phyloP scores from a whole-genome alignment of 2,113 vertebrate species.

The Antechinus flavipes region DNA sequence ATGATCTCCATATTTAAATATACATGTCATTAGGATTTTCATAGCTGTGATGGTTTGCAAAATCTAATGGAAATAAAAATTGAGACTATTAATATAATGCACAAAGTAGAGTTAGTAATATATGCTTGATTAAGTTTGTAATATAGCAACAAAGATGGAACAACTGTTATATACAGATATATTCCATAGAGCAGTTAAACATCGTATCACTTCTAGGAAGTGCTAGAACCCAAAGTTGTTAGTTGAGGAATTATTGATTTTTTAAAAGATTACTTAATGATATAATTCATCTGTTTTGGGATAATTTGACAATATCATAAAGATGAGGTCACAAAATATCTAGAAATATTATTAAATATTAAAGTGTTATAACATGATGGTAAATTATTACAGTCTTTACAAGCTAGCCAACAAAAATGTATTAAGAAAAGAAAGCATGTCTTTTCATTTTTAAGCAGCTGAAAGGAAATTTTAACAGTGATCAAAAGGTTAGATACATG shows the following conservation, averaged over 20 bases:
- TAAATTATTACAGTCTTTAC: slow-evolving; percentile 12
- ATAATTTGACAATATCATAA: background rate
- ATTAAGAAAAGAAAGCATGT: background rate
- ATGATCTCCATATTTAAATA: background rate
- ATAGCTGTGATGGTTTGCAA: background rate
- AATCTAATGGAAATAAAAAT: background rate
- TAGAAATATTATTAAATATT: slow-evolving; percentile 27
- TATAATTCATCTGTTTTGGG: slow-evolving; percentile 7
- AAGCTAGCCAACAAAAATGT: slow-evolving; percentile 6
- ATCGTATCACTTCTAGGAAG: background rate
- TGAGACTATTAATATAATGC: background rate
- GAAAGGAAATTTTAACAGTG: slow-evolving; percentile 3
- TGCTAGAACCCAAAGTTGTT: background rate
- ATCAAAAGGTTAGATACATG: slow-evolving; percentile 22
- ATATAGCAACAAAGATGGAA: background rate
- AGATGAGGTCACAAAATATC: background rate
- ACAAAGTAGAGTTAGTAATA: background rate
- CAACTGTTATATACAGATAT: background rate
- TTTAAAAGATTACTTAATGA: slow-evolving; percentile 28
- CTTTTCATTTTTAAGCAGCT: slow-evolving; percentile 1
- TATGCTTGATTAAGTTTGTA: background rate
- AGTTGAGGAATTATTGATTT: background rate
- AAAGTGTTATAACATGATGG: slow-evolving; percentile 26
- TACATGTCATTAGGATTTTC: background rate
- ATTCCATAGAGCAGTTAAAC: background rate